phyloP scores from a whole-genome alignment of 2,888 invertebrate species.

The Caenorhabditis sp. region DNA sequence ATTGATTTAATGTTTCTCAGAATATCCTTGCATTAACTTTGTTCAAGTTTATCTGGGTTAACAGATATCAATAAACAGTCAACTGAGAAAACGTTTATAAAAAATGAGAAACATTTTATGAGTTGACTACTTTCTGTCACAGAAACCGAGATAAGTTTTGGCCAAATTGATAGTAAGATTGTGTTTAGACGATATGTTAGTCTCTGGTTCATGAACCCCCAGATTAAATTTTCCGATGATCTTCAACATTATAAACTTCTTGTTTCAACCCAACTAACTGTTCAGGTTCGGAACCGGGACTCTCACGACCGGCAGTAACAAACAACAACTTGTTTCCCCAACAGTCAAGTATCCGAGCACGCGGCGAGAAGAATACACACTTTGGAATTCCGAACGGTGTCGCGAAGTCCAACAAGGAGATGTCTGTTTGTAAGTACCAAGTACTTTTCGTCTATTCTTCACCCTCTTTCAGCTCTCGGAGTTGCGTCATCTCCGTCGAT shows the following conservation, averaged over 20 bases:
- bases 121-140: too few relatives aligned
- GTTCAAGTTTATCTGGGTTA: too few relatives aligned
- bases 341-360: slow-evolving; percentile 56
- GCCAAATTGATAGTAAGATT: too few relatives aligned
- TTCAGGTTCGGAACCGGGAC: slow-evolving; percentile 48
- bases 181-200: too few relatives aligned
- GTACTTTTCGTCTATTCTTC: background rate
- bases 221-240: too few relatives aligned
- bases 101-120: too few relatives aligned
- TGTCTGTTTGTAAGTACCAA: slow-evolving; percentile 48
- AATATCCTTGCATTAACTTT: too few relatives aligned
- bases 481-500: slow-evolving; percentile 66
- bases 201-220: background rate
- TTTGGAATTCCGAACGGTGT: slow-evolving; percentile 55
- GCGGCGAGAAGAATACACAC: slow-evolving; percentile 63
- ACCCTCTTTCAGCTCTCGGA: slow-evolving; percentile 62
- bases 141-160: too few relatives aligned
- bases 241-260: too few relatives aligned
- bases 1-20: background rate
- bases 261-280: too few relatives aligned
- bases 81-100: too few relatives aligned
- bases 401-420: slow-evolving; percentile 49
- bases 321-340: slow-evolving; percentile 54
- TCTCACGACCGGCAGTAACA: slow-evolving; percentile 52
- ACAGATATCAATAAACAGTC: too few relatives aligned